Conservation (phyloP, 30 jellyfish, hydroid and myxozoan genomes). For the Hydra vulgaris region DNA sequence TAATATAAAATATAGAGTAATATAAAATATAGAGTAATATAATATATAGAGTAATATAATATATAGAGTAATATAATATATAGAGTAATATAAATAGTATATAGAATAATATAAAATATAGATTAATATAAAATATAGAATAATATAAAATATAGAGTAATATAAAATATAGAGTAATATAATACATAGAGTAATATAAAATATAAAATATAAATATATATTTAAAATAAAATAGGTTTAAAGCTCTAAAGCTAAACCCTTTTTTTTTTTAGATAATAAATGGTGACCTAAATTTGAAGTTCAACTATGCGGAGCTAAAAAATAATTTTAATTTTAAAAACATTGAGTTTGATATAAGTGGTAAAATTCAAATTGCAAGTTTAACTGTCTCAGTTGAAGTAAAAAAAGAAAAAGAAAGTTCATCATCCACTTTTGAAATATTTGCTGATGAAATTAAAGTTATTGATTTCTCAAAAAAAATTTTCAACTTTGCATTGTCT, state of each 20-base stretch:
- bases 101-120: conserved; percentile 9
- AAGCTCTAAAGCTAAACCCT: too few relatives aligned
- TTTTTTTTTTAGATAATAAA: conserved; percentile 19
- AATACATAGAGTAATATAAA: too few relatives aligned
- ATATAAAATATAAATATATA: too few relatives aligned
- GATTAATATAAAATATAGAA: neutral
- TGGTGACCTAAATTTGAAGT: conserved; percentile 27
- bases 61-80: too few relatives aligned
- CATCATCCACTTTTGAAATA: conserved; percentile 26
- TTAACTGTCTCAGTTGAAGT: conserved; percentile 24
- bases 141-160: too few relatives aligned
- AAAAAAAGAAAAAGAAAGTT: conserved; percentile 28
- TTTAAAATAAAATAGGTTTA: too few relatives aligned
- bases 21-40: too few relatives aligned
- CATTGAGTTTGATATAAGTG: conserved; percentile 30
- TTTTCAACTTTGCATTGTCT: conserved; percentile 34
- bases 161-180: too few relatives aligned
- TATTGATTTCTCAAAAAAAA: conserved; percentile 37
- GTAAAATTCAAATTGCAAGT: conserved; percentile 31
- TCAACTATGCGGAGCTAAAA: conserved; percentile 30
- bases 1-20: too few relatives aligned
- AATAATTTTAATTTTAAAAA: conserved; percentile 10
- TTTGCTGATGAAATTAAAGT: conserved; percentile 29
- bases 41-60: too few relatives aligned
- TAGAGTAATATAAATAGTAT: too few relatives aligned